Evolutionary conservation across 2,113 vertebrate genomes (phyloP), one percentile per base, ranked within the genome.

Genomic region (Scytalopus superciliaris): DNA sequence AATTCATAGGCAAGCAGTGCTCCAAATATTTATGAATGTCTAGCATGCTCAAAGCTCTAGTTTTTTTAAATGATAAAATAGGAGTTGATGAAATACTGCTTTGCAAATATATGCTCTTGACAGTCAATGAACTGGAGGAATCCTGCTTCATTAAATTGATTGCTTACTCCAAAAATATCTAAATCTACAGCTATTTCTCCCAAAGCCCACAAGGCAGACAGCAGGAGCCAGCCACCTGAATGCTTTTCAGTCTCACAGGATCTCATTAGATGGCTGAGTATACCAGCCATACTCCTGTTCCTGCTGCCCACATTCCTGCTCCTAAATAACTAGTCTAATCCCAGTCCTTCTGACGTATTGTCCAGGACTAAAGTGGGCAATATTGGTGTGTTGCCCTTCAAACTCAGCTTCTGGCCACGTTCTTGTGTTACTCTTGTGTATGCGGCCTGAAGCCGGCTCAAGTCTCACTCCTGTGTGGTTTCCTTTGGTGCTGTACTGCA

Each of bases 111-210:
- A 40, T 57, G 18, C 74, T 85, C 52, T 83, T 84, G 56, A 55
- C 56, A 76, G 87, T 74, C 89, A 89, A 40, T 86, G 83, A 87
- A 70, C 73, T 79, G 77, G 53, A 89, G 87, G 66, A 89, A 82
- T 93, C 55, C 74, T 90, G 17, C 37, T 93, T 89, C 81, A 74
- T 78, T 95, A 82, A 95, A 84, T 19, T 90, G 64, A 56, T 90
- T 81, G 47, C 90, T 81, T 87, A 64, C 31, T 83, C 87, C 76
- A 73, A 75, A 93, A 93, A 89, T 76, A 94, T 19, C 63, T 56
- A 31, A 55, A 31, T 72, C 37, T 60, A 42, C 27, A 75, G 31
- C 62, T 63, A 67, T 89, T 84, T 30, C 70, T 87, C 66, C 69
- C 35, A 55, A 72, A 79, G 76, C 94, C 66, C 87, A 76, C 0